phyloP scores from a whole-genome alignment of 2,797 vertebrate species.

The Galaxias olidus region DNA sequence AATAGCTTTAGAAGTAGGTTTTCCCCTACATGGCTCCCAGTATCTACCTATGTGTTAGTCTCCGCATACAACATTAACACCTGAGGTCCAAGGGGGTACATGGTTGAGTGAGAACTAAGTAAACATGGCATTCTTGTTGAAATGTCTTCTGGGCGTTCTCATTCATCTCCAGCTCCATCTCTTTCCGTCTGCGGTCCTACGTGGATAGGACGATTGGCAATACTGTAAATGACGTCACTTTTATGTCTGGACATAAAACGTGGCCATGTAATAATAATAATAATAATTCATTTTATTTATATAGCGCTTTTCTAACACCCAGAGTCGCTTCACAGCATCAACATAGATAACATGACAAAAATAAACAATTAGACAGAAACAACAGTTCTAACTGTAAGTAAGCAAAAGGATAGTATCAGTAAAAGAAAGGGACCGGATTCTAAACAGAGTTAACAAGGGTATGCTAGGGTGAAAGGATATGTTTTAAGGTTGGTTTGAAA shows the following conservation, averaged over 20 bases:
- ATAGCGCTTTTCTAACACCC: no score
- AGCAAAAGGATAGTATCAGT: no score
- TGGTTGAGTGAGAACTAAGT: constrained; percentile 21
- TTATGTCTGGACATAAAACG: neutral
- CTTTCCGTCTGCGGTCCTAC: neutral
- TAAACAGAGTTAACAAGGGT: no score
- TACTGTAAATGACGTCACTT: constrained; percentile 3
- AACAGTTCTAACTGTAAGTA: no score
- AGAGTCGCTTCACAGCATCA: no score
- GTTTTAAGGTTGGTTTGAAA: no score
- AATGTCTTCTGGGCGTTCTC: constrained; percentile 31
- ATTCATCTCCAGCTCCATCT: constrained; percentile 26
- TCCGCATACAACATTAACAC: constrained; percentile 48
- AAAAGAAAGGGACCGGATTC: no score
- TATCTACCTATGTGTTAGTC: constrained; percentile 25
- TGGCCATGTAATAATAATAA: no score
- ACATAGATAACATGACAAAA: no score
- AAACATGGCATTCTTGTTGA: constrained; percentile 7
- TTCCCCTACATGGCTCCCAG: constrained; percentile 31
- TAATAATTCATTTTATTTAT: no score
- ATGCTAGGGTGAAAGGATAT: no score
- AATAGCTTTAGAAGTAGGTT: constrained; percentile 44
- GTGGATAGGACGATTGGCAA: constrained; percentile 14
- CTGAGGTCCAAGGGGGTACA: constrained; percentile 20
- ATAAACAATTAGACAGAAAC: no score